Evolutionary conservation across 2,113 vertebrate genomes (phyloP).

Genomic region (Tichodroma muraria): DNA sequence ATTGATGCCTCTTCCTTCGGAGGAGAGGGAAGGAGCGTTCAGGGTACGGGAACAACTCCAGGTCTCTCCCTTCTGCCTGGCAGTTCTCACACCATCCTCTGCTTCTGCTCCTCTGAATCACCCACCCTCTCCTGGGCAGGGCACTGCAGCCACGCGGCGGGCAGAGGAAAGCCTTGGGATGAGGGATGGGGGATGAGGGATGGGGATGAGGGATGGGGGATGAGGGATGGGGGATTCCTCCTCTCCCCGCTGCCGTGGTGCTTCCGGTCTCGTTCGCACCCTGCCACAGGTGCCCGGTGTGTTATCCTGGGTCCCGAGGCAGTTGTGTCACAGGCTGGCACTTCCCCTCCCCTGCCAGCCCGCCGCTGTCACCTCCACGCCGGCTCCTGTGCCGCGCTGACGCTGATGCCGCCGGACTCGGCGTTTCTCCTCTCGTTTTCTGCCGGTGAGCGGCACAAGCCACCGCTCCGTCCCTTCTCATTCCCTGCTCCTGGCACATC

Average conservation of each 20-base stretch:
- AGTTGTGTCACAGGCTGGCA: background rate
- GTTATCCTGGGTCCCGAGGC: background rate
- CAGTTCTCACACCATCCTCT: background rate
- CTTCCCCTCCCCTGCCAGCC: background rate
- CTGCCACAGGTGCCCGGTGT: background rate
- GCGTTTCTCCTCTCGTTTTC: fast-evolving
- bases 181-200: background rate
- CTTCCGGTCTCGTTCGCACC: background rate
- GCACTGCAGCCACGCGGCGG: fast-evolving
- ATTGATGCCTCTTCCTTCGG: background rate
- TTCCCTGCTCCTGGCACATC: background rate
- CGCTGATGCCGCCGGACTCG: background rate
- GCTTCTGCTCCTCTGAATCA: too few species aligned
- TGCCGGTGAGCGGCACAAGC: background rate
- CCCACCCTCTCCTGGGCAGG: background rate
- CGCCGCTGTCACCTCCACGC: background rate
- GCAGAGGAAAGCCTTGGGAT: too few species aligned
- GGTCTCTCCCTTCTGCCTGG: background rate
- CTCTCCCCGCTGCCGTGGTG: fast-evolving
- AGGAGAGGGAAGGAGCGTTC: background rate
- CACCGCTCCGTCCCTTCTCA: background rate
- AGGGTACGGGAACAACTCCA: fast-evolving
- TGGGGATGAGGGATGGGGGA: background rate
- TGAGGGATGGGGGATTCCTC: background rate
- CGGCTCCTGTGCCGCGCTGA: background rate